Evolutionary conservation across 2,113 vertebrate genomes (phyloP).

Genomic region (Morphnarchus princeps): DNA sequence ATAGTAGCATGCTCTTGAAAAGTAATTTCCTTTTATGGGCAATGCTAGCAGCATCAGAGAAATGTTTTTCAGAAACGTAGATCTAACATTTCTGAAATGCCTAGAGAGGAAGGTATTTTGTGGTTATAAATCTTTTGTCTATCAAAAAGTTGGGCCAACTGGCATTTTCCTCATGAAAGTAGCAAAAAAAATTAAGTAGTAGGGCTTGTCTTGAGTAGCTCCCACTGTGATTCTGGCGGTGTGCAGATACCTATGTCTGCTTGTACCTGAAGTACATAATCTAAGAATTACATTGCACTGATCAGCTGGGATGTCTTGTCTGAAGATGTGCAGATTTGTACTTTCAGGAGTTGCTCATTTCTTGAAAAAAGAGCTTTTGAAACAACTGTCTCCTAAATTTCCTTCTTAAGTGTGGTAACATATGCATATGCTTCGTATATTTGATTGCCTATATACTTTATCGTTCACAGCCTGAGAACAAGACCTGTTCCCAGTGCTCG

Average conservation of each 20-base stretch:
- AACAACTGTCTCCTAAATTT: neutral
- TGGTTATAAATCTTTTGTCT: neutral
- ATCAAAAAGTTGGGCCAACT: neutral
- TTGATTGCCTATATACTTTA: neutral
- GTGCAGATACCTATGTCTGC: neutral
- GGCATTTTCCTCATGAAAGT: neutral
- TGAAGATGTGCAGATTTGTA: neutral
- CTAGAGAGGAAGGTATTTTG: neutral
- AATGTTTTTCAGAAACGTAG: neutral
- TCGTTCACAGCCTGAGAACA: neutral
- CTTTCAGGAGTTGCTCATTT: neutral
- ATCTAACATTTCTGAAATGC: neutral
- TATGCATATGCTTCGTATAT: neutral
- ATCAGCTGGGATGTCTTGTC: neutral
- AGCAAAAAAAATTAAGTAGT: neutral
- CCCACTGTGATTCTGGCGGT: fast-evolving
- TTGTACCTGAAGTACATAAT: neutral
- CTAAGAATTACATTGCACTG: neutral
- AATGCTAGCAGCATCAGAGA: neutral
- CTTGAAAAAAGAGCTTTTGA: neutral
- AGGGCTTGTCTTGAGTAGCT: neutral
- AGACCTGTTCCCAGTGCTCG: neutral
- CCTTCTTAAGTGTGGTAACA: neutral
- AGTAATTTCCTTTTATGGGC: neutral
- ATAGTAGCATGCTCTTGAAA: neutral